Evolutionary conservation across 2,797 vertebrate species (phyloP).

Genomic region (Hippocampus kuda): DNA sequence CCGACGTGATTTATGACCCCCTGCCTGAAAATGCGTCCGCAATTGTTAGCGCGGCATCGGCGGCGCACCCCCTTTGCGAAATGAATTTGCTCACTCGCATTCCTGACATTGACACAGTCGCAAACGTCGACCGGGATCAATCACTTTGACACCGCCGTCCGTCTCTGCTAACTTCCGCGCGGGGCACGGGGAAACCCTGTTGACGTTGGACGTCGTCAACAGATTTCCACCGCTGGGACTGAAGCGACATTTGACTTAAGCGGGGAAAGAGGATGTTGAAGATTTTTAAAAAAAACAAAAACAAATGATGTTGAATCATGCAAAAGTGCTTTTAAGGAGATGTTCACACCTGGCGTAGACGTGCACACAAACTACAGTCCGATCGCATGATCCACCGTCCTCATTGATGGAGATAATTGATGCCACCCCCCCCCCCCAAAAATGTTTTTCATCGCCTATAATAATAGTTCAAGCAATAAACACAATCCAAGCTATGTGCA

Average conservation of each 20-base stretch:
- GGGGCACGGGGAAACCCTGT: neutral
- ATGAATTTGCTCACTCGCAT: conserved; percentile 24
- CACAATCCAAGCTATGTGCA: neutral
- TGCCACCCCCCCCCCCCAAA: neutral
- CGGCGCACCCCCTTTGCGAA: conserved; percentile 13
- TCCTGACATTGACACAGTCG: conserved; percentile 39
- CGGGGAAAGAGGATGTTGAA: conserved; percentile 13
- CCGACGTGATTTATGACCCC: conserved; percentile 45
- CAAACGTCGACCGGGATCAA: conserved; percentile 37
- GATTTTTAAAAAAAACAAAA: neutral
- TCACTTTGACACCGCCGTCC: conserved; percentile 21
- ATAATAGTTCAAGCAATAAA: neutral
- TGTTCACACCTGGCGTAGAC: neutral
- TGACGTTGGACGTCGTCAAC: neutral
- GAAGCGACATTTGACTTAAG: conserved; percentile 4
- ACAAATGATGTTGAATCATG: conserved; percentile 5
- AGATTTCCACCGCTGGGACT: neutral
- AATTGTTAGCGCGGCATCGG: conserved; percentile 6
- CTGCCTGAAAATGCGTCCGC: conserved; percentile 16
- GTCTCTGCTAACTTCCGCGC: conserved; percentile 22
- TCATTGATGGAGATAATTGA: neutral
- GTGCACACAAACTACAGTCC: neutral
- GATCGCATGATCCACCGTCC: neutral
- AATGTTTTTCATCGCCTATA: neutral
- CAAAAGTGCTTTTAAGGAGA: neutral